Evolutionary conservation across 2,113 vertebrate species (phyloP), one percentile per base, ranked within the genome.

Genomic region (Esox niger): DNA sequence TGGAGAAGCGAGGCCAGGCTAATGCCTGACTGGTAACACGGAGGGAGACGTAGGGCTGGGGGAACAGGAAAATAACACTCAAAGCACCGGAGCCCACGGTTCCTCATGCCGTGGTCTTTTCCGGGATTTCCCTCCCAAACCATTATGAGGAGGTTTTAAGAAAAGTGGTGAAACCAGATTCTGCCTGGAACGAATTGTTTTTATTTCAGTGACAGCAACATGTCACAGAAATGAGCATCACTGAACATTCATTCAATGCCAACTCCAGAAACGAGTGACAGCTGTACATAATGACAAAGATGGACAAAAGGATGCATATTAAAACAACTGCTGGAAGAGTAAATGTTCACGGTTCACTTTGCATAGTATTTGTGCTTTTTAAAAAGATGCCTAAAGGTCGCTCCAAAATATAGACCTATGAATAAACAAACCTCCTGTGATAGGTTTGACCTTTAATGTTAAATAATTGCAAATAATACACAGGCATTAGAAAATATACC

Each of bases 341-440:
- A 43, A 31, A 21, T 27, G 27, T 54, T 66, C 60, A 74, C 46
- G 10, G 27, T 57, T 67, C 25, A 57, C 46, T 62, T 84, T 86
- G 87, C 84, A 88, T 84, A 88, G 84, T 20, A 64, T 26, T 32
- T 79, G 69, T 77, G 60, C 72, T 67, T 60, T 71, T 49, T 62
- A 71, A 74, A 80, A 58, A 49, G 35, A 32, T 60, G 54, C 56
- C 71, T n/a, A 46, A 20, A 68, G 68, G 57, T 25, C 70, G 52
- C 68, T 60, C 2, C 4, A 33, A 65, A 71, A 67, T 33, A 56
- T 54, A 71, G 62, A 15, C 38, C 35, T 62, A 58, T 76, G 55
- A 52, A 35, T 64, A 63, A 38, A 30, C n/a, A 21, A 52, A 52
- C 8, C 15, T 21, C 21, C 21, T 9, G 21, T 21, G n/a, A 21